Evolutionary conservation across 2,888 invertebrate genomes (phyloP).

Genomic region (Chymomyza amoena): DNA sequence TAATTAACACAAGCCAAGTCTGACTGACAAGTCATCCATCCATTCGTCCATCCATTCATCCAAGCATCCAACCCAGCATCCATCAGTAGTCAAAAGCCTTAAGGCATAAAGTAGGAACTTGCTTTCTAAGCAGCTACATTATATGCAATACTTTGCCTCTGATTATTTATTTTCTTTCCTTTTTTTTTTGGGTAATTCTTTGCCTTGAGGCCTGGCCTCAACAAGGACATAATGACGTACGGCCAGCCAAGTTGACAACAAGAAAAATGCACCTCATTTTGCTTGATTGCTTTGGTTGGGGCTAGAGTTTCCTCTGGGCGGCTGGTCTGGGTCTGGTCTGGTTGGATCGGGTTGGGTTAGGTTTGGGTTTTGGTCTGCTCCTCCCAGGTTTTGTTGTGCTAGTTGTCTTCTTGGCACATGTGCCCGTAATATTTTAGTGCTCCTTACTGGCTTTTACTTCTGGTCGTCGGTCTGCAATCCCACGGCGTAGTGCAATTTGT

Average conservation of each 20-base stretch:
- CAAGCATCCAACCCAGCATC: constrained; percentile 3
- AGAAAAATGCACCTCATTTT: constrained; percentile 61
- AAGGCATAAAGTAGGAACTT: constrained; percentile 23
- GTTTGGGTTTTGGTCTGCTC: too few relatives aligned
- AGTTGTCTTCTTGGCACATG: constrained; percentile 50
- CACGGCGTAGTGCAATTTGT: not conserved
- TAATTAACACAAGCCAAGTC: constrained; percentile 57
- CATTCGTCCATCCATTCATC: constrained; percentile 12
- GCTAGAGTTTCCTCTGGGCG: constrained; percentile 16
- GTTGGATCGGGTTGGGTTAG: too few relatives aligned
- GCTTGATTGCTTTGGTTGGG: constrained; percentile 54
- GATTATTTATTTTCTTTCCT: not conserved
- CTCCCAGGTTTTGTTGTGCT: constrained; percentile 15
- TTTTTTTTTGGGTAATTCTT: not conserved
- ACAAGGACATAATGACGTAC: not conserved
- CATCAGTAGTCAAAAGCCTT: constrained; percentile 26
- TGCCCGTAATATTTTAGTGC: constrained; percentile 64
- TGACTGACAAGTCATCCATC: constrained; percentile 5
- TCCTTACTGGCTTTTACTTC: constrained; percentile 7
- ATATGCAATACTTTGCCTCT: constrained; percentile 60
- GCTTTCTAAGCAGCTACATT: constrained; percentile 55
- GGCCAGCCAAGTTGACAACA: not conserved
- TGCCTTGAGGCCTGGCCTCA: not conserved
- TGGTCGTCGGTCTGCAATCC: not conserved
- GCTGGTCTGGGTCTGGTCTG: not conserved